Percentiles rank a stretch among this genome's conserved stretches.
phyloP scores from a whole-genome alignment of 2,113 vertebrate species.

The Muntiacus reevesi region DNA sequence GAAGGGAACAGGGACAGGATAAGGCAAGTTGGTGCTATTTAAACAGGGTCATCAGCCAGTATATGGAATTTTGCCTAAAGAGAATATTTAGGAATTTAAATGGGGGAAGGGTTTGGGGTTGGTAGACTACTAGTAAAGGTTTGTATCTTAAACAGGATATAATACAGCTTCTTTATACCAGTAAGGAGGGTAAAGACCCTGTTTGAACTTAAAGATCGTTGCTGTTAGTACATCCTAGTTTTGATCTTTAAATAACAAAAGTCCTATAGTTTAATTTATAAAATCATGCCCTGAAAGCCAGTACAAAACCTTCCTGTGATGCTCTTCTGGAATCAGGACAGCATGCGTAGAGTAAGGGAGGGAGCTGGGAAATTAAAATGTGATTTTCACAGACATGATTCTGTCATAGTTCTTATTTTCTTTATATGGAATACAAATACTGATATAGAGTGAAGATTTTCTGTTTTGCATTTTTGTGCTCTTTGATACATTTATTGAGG shows the following conservation, averaged over 20 bases:
- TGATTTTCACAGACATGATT: conserved; percentile 61
- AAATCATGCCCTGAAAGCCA: conserved; percentile 24
- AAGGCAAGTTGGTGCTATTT: conserved; percentile 87
- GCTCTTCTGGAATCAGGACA: conserved; percentile 32
- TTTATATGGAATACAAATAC: conserved; percentile 58
- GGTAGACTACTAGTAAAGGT: conserved; percentile 48
- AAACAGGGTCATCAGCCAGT: conserved; percentile 84
- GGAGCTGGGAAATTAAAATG: conserved; percentile 63
- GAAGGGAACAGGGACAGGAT: conserved; percentile 87
- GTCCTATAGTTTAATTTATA: neutral
- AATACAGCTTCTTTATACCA: conserved; percentile 48
- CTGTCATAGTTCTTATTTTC: conserved; percentile 62
- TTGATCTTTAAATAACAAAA: conserved; percentile 72
- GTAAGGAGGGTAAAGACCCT: conserved; percentile 11
- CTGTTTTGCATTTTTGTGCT: conserved; percentile 68
- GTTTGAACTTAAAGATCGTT: conserved; percentile 34
- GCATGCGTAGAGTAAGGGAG: neutral
- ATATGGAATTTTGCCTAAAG: conserved; percentile 78
- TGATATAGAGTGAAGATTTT: conserved; percentile 65
- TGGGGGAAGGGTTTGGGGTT: neutral
- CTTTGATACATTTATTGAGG: conserved; percentile 77
- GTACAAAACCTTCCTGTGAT: conserved; percentile 49
- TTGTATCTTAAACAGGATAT: conserved; percentile 70
- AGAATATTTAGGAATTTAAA: conserved; percentile 76
- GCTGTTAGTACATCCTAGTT: conserved; percentile 55